These are phyloP conservation scores for Musca vetustissima DNA, from an alignment of 1,140 invertebrate species.

Conservation along the genomic window DNA sequence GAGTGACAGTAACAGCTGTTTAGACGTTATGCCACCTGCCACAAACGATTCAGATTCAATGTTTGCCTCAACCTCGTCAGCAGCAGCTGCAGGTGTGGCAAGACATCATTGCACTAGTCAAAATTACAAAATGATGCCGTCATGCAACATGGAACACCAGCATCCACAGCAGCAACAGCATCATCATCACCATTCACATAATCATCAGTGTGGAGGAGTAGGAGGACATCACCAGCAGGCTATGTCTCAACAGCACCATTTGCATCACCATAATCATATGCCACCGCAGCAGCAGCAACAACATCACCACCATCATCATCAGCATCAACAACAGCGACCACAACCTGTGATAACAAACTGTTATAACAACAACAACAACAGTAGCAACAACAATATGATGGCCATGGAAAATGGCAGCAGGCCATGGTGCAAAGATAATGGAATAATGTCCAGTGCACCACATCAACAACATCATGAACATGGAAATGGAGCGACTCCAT, in stretches of 20 bases:
- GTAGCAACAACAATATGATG: conserved; percentile 29
- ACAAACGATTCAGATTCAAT: too few relatives aligned
- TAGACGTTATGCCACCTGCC: conserved; percentile 31
- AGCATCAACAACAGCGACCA: conserved; percentile 17
- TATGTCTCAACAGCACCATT: conserved; percentile 38
- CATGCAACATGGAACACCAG: conserved; percentile 19
- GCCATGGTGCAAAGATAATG: conserved; percentile 21
- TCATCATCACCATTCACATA: conserved; percentile 28
- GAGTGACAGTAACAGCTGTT: conserved; percentile 6
- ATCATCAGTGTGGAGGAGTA: conserved; percentile 32
- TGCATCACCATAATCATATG: conserved; percentile 29
- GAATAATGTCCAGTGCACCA: conserved; percentile 8
- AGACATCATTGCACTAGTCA: neutral
- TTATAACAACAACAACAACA: conserved; percentile 30
- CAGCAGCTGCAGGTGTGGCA: too few relatives aligned
- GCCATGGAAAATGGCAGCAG: conserved; percentile 18
- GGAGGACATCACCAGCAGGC: conserved; percentile 45
- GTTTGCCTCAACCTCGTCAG: too few relatives aligned
- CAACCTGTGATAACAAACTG: conserved; percentile 23
- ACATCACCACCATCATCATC: conserved; percentile 9
- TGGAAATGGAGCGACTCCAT: conserved; percentile 1
- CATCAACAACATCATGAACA: conserved; percentile 13
- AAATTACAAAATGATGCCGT: neutral
- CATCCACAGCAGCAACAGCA: conserved; percentile 31
- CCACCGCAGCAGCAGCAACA: conserved; percentile 45